These are phyloP conservation scores for Ostrea edulis DNA, from an alignment of 1,140 invertebrate species.

Conservation along the genomic window DNA sequence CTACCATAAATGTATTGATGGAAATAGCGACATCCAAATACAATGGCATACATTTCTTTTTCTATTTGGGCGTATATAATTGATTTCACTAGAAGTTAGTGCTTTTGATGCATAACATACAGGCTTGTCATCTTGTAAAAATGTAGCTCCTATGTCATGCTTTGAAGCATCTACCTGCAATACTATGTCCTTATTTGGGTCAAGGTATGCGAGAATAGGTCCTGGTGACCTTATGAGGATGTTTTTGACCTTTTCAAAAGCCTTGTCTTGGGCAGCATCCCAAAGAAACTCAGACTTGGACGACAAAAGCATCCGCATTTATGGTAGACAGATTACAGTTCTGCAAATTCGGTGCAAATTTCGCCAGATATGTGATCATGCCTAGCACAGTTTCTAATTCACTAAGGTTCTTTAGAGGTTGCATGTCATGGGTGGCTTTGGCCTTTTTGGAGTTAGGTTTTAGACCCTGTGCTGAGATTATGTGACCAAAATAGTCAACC, in stretches of 20 bases:
- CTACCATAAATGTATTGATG: too few relatives aligned
- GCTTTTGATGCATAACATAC: slow-evolving; percentile 60
- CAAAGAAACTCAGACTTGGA: slow-evolving; percentile 14
- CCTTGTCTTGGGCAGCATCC: slow-evolving; percentile 35
- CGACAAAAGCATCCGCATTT: slow-evolving; percentile 24
- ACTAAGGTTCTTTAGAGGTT: slow-evolving; percentile 32
- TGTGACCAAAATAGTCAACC: slow-evolving; percentile 76
- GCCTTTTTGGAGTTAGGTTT: slow-evolving; percentile 75
- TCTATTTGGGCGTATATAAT: slow-evolving; percentile 42
- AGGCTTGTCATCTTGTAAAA: slow-evolving; percentile 78
- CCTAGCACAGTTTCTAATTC: slow-evolving; percentile 67
- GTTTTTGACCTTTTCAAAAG: slow-evolving; percentile 50
- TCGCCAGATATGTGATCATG: slow-evolving; percentile 75
- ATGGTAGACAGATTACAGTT: neutral
- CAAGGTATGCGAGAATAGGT: slow-evolving; percentile 41
- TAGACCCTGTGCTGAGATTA: slow-evolving; percentile 74
- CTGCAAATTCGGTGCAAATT: slow-evolving; percentile 68
- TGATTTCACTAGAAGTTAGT: slow-evolving; percentile 6
- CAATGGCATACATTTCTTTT: slow-evolving; percentile 79
- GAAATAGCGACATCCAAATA: slow-evolving; percentile 80
- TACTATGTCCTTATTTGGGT: slow-evolving; percentile 42
- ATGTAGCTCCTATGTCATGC: slow-evolving; percentile 75
- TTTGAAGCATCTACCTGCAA: slow-evolving; percentile 60
- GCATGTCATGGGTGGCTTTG: slow-evolving; percentile 63
- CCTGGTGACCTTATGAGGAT: slow-evolving; percentile 13